These are phyloP conservation scores for Ammodytes dubius DNA, from an alignment of 2,113 vertebrate genomes.

Conservation along the genomic window DNA sequence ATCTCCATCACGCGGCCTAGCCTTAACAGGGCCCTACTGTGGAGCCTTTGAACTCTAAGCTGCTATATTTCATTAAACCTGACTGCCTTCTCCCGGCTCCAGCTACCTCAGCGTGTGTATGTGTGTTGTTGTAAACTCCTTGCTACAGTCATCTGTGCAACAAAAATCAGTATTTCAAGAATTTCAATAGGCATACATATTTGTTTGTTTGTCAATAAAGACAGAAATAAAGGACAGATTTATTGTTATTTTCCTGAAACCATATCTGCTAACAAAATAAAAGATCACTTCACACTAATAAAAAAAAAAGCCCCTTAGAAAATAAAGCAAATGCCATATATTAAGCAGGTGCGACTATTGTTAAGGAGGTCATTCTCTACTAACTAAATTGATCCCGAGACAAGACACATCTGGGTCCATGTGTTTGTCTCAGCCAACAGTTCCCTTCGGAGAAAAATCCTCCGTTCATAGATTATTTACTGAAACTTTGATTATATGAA, in stretches of 20 bases:
- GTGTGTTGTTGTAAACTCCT: conserved; percentile 11
- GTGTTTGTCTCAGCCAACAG: neutral
- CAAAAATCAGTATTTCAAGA: conserved; percentile 20
- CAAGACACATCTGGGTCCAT: neutral
- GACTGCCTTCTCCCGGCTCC: conserved; percentile 65
- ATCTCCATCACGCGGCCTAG: conserved; percentile 76
- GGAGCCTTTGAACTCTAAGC: conserved; percentile 81
- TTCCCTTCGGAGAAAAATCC: neutral
- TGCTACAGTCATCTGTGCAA: conserved; percentile 9
- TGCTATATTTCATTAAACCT: conserved; percentile 79
- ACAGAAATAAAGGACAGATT: neutral
- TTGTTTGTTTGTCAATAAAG: conserved; percentile 1
- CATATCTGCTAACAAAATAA: conserved; percentile 1
- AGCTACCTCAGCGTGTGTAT: conserved; percentile 56
- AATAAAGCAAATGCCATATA: neutral
- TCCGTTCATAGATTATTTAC: neutral
- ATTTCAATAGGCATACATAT: neutral
- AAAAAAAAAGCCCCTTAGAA: neutral
- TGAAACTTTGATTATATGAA: conserved; percentile 44
- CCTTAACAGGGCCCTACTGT: conserved; percentile 71
- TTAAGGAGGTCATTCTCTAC: neutral
- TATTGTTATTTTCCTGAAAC: neutral
- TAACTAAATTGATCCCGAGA: neutral
- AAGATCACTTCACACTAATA: neutral
- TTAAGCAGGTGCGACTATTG: neutral